Evolutionary conservation across 1,140 invertebrate species (phyloP).

Genomic region (Adelges cooleyi): DNA sequence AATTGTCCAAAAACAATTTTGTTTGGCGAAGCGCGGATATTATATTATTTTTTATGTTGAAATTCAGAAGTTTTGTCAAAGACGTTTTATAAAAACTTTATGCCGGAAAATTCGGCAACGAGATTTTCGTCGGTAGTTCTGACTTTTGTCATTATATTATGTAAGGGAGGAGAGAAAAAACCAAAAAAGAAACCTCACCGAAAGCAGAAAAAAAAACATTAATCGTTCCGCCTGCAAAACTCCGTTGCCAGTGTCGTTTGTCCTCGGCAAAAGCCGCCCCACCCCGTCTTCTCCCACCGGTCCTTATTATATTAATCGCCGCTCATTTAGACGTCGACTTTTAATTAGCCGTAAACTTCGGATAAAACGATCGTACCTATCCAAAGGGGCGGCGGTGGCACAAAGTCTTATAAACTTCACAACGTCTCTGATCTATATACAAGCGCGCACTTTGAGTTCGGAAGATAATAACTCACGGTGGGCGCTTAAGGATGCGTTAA

Average conservation of each 20-base stretch:
- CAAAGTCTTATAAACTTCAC: background rate
- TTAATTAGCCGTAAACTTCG: conserved; percentile 28
- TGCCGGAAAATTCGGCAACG: too few species aligned
- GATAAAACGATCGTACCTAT: conserved; percentile 26
- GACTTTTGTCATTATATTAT: too few species aligned
- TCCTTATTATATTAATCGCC: conserved; percentile 21
- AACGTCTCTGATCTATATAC: conserved; percentile 8
- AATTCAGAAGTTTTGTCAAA: too few species aligned
- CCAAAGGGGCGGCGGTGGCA: too few species aligned
- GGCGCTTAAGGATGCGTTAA: conserved; percentile 1
- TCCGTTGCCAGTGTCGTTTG: conserved; percentile 4
- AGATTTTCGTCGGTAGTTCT: too few species aligned
- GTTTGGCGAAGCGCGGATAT: too few species aligned
- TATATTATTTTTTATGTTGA: too few species aligned
- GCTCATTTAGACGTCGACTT: conserved; percentile 27
- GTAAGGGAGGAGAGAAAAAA: too few species aligned
- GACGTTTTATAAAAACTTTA: too few species aligned
- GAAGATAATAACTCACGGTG: conserved; percentile 23
- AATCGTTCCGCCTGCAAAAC: background rate
- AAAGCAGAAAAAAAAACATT: conserved; percentile 14
- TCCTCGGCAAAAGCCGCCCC: background rate
- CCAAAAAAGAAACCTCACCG: too few species aligned
- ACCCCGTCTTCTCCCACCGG: background rate
- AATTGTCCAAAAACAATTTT: too few species aligned
- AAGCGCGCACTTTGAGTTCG: conserved; percentile 10